Percentiles rank a stretch among this genome's conserved stretches.
These are phyloP conservation scores for Drosophila sp. DNA, from an alignment of 1,140 invertebrate species.

Conservation along the genomic window DNA sequence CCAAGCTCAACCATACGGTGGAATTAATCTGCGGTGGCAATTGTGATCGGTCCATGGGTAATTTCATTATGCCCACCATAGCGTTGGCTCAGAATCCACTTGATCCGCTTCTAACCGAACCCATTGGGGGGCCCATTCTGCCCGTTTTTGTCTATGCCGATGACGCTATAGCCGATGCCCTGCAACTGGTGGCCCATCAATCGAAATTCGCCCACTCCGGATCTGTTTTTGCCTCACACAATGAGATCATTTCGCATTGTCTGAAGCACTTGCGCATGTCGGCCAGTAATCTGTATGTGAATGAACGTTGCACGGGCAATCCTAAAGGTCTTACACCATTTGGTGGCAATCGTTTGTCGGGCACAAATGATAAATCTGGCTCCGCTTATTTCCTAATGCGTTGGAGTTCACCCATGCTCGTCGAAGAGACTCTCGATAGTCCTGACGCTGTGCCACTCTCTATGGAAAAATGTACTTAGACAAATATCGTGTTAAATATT, in stretches of 20 bases:
- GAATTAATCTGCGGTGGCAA: constrained; percentile 94
- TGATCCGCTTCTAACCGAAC: constrained; percentile 95
- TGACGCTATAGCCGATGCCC: constrained; percentile 85
- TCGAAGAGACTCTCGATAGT: constrained; percentile 48
- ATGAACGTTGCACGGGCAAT: constrained; percentile 98
- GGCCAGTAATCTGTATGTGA: constrained; percentile 98
- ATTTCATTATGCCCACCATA: constrained; percentile 98
- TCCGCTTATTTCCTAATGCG: constrained; percentile 96
- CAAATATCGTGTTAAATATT: background rate
- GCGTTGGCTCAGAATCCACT: constrained; percentile 92
- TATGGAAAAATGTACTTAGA: background rate
- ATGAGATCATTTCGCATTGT: constrained; percentile 89
- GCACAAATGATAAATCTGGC: constrained; percentile 99
- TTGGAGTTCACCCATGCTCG: constrained; percentile 90
- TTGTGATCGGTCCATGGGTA: constrained; percentile 93
- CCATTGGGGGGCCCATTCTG: constrained; percentile 98
- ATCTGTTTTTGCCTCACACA: constrained; percentile 94
- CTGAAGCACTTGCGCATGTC: constrained; percentile 91
- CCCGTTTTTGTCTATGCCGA: constrained; percentile 94
- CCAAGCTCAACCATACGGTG: constrained; percentile 89
- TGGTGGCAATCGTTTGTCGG: constrained; percentile 96
- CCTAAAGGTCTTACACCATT: constrained; percentile 99
- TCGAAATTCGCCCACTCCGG: constrained; percentile 97
- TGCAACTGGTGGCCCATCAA: constrained; percentile 86
- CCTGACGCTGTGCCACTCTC: background rate